Conservation (phyloP, 1,140 invertebrate species). For the Agrypnia vestita region DNA sequence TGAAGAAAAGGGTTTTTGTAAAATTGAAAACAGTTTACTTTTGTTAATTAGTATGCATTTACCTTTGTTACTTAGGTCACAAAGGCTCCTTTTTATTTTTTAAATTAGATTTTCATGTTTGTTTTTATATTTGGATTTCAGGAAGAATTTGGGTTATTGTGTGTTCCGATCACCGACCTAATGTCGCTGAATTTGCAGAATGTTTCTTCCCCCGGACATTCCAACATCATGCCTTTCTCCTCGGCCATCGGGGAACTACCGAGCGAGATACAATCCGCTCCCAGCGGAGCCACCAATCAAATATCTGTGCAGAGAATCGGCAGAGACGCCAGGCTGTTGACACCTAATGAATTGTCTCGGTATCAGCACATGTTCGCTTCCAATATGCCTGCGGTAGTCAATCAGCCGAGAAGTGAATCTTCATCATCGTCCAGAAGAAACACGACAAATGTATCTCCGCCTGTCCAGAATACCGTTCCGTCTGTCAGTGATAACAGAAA, state of each 20-base stretch:
- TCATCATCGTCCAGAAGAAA: slow-evolving; percentile 35
- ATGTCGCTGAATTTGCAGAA: slow-evolving; percentile 59
- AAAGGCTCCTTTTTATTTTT: no score
- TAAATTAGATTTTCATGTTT: no score
- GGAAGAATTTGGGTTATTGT: slow-evolving; percentile 70
- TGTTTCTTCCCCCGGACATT: slow-evolving; percentile 56
- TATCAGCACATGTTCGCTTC: slow-evolving; percentile 60
- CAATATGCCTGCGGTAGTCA: slow-evolving; percentile 40
- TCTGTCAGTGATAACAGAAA: slow-evolving; percentile 41
- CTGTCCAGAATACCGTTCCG: slow-evolving; percentile 48
- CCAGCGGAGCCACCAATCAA: slow-evolving; percentile 60
- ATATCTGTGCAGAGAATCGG: slow-evolving; percentile 70
- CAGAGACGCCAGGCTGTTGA: slow-evolving; percentile 67
- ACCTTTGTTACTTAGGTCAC: no score
- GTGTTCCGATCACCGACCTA: slow-evolving; percentile 68
- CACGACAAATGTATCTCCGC: not conserved
- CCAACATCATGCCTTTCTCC: slow-evolving; percentile 40
- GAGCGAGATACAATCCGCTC: slow-evolving; percentile 44
- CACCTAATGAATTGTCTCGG: slow-evolving; percentile 66
- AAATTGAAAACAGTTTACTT: no score
- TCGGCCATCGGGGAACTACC: slow-evolving; percentile 54
- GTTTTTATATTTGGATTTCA: slow-evolving; percentile 59
- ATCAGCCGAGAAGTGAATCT: slow-evolving; percentile 10
- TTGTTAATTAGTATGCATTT: no score
- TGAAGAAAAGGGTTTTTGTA: no score